Conservation (phyloP, 2,888 invertebrate species). For the Micoletzkya japonica region DNA sequence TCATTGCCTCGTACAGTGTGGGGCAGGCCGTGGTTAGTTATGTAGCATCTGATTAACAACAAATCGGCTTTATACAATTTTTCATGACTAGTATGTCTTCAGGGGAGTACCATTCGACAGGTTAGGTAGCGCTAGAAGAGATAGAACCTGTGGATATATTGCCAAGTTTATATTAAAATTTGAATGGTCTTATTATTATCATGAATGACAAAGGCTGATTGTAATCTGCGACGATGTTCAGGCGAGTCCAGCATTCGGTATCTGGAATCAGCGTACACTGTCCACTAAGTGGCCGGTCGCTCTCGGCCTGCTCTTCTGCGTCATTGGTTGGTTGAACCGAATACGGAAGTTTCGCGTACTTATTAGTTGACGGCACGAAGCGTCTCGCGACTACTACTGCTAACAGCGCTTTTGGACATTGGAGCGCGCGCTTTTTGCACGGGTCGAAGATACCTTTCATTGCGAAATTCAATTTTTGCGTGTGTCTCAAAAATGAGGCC, state of each 20-base stretch:
- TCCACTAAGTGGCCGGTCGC: slow-evolving; percentile 24
- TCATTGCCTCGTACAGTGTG: slow-evolving; percentile 40
- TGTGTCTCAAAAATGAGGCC: too few relatives aligned
- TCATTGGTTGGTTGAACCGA: slow-evolving; percentile 3
- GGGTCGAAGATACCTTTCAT: too few relatives aligned
- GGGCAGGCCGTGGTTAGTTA: slow-evolving; percentile 39
- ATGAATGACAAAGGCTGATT: background rate
- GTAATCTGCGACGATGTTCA: background rate
- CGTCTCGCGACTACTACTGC: too few relatives aligned
- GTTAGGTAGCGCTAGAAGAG: too few relatives aligned
- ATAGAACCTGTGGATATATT: too few relatives aligned
- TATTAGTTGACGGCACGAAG: too few relatives aligned
- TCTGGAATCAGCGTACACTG: slow-evolving; percentile 27
- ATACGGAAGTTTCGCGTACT: background rate
- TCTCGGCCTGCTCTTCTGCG: slow-evolving; percentile 11
- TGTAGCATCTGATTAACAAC: background rate
- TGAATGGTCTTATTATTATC: background rate
- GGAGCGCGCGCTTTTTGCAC: too few relatives aligned
- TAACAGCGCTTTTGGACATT: too few relatives aligned
- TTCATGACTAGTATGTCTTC: background rate
- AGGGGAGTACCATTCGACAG: too few relatives aligned
- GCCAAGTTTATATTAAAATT: background rate
- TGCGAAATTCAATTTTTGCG: too few relatives aligned
- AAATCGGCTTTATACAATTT: background rate
- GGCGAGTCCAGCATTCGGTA: slow-evolving; percentile 22